A percentile compares a stretch with the other conserved stretches of the same genome.
Conservation (phyloP, 2,888 invertebrate species). For the Lepidocyrtinus sp. region DNA sequence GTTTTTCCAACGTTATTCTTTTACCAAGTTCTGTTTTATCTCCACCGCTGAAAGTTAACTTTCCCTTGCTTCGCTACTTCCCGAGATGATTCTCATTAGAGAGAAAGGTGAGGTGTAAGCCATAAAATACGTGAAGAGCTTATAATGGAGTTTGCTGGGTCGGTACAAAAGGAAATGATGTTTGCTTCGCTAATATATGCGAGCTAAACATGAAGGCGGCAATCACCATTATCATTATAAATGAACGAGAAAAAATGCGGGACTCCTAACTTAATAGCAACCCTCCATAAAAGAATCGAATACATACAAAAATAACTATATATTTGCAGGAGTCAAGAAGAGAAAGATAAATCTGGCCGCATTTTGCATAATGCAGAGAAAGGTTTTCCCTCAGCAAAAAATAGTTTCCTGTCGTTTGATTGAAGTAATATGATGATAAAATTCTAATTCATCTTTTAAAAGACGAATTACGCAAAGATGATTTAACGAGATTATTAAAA, state of each 20-base stretch:
- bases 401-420: background rate
- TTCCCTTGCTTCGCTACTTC: background rate
- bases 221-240: slow-evolving; percentile 16
- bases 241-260: background rate
- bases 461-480: no score
- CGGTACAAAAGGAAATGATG: slow-evolving; percentile 20
- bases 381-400: no score
- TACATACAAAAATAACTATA: no score
- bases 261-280: no score
- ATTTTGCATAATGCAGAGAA: no score
- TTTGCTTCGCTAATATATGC: slow-evolving; percentile 21
- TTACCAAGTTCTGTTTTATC: slow-evolving; percentile 13
- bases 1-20: slow-evolving; percentile 6
- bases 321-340: no score
- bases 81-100: background rate
- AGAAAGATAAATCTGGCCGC: no score
- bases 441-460: slow-evolving; percentile 5
- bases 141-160: background rate
- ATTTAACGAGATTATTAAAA: no score
- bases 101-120: slow-evolving; percentile 7
- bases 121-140: slow-evolving; percentile 5
- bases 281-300: no score
- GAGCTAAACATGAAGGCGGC: slow-evolving; percentile 13
- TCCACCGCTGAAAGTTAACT: background rate
- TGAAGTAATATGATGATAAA: background rate